Evolutionary conservation across 2,888 invertebrate species (phyloP), one percentile per base, ranked within the genome.

Genomic region (Dasysyrphus tricinctus): DNA sequence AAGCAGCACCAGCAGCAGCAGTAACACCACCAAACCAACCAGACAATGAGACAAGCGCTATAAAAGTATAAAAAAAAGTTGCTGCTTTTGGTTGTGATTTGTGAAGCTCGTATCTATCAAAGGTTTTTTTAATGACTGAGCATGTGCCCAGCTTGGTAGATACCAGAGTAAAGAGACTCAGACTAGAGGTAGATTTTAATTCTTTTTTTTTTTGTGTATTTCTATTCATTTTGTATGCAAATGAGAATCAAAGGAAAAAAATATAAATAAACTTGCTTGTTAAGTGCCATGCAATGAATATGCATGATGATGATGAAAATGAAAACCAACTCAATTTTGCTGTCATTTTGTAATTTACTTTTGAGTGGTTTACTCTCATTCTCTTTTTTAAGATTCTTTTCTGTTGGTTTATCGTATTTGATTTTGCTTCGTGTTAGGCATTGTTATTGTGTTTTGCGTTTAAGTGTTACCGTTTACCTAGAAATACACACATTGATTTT

Each of bases 251-350:
- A 65, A 79, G 59, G 70, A 14, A 63, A 54, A 79, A 73, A 54
- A 77, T 11, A 44, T 44, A 63, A 63, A 44, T 61, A 70, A 73
- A 73, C 39, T 69, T 29, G 51, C 39, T 69, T 69, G 69, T 69
- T 69, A 54, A 69, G 69, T 69, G 69, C 29, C 54, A 54, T 54
- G 69, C 59, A 42, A 72, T 69, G 70, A 67, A 69, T 57, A 56
- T 67, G 65, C 37, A 79, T 72, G 81, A 72, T 86, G 72, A 79
- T 72, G 81, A 72, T 86, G 72, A 86, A 86, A 86, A 86, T 79
- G 86, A 86, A 86, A 86, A 75, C 75, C 86, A 61, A 86, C 86
- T 86, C 86, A 86, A 86, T 79, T 86, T 75, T 79, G 72, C 86
- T 86, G 86, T 86, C 86, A 86, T 86, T 69, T 65, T 86, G 74